Percentiles rank a stretch among this genome's conserved stretches.
phyloP scores from a whole-genome alignment of 2,113 vertebrate genomes.

The Todiramphus chloris region DNA sequence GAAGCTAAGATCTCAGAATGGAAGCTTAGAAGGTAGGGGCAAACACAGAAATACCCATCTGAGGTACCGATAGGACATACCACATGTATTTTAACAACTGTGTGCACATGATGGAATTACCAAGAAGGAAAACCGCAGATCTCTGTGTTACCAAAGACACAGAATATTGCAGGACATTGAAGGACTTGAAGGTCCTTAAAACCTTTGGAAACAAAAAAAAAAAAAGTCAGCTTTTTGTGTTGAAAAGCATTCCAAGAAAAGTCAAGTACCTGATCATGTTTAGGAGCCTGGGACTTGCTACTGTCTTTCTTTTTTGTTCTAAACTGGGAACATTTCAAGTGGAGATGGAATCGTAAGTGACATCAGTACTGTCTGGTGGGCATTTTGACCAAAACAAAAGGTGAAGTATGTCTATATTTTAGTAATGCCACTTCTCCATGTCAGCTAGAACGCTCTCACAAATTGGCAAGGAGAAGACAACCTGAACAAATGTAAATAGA shows the following conservation, averaged over 20 bases:
- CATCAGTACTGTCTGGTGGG: not conserved
- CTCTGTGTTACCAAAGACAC: not conserved
- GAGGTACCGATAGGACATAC: not conserved
- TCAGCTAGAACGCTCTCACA: not conserved
- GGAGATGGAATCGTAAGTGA: not conserved
- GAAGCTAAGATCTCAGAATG: not conserved
- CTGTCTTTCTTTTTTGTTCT: not conserved
- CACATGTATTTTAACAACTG: not conserved
- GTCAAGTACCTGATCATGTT: rapidly evolving
- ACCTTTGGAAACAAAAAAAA: not conserved
- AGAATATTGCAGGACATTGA: not conserved
- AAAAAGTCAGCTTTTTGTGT: not conserved
- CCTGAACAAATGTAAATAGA: not conserved
- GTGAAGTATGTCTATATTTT: not conserved
- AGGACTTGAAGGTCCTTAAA: not conserved
- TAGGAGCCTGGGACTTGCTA: not conserved
- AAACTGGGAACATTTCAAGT: not conserved
- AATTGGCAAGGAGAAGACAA: not conserved
- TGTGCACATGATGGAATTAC: not conserved
- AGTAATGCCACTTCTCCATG: not conserved
- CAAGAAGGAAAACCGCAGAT: not conserved
- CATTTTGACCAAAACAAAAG: not conserved
- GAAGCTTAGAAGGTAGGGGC: not conserved
- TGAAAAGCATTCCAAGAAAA: not conserved
- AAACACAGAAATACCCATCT: not conserved